Evolutionary conservation across 2,888 invertebrate species (phyloP).

Genomic region (Cephus runcator): DNA sequence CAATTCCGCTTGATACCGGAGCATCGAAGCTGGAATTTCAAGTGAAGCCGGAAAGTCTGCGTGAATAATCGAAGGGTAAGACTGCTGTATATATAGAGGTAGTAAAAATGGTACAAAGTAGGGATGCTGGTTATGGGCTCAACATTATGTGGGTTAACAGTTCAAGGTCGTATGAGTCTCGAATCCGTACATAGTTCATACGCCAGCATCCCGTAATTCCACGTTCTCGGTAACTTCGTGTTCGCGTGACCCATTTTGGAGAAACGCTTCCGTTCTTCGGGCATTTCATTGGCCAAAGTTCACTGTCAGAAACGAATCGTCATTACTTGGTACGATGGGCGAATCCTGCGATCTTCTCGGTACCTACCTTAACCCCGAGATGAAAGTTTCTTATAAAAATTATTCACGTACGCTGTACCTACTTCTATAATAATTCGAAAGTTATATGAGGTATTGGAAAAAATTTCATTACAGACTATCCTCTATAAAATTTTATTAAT

Average conservation of each 20-base stretch:
- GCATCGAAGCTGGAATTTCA: background rate
- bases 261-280: conserved; percentile 24
- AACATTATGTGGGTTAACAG: conserved; percentile 42
- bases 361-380: background rate
- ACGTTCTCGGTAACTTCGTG: background rate
- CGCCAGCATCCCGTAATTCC: conserved; percentile 24
- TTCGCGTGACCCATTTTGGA: conserved; percentile 37
- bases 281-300: conserved; percentile 15
- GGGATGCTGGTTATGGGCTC: conserved; percentile 10
- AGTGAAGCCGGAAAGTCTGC: background rate
- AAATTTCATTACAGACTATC: background rate
- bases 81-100: conserved; percentile 17
- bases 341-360: background rate
- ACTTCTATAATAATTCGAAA: too few species aligned
- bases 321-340: background rate
- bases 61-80: conserved; percentile 13
- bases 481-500: background rate
- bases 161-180: conserved; percentile 40
- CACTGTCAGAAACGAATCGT: conserved; percentile 9
- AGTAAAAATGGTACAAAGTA: conserved; percentile 16
- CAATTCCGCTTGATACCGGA: background rate
- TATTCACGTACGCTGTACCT: too few species aligned
- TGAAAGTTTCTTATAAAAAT: too few species aligned
- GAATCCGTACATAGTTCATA: conserved; percentile 29
- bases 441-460: too few species aligned